Evolutionary conservation across 1,140 invertebrate species (phyloP).

Genomic region (Apocrypta bakeri): DNA sequence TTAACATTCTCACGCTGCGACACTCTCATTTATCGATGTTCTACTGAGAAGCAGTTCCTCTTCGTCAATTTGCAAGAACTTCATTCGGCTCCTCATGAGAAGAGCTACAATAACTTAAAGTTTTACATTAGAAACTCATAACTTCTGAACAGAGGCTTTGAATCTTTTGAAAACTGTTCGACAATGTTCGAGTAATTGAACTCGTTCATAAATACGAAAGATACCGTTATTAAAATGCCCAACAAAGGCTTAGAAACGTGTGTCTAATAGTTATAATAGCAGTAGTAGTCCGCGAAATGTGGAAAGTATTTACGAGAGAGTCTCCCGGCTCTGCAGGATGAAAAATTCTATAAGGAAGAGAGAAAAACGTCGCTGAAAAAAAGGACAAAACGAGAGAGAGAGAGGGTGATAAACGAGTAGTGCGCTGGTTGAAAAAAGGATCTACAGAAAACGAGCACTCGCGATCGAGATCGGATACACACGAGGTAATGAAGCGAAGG

Average conservation of each 20-base stretch:
- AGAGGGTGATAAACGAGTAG: not conserved
- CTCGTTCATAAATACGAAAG: not conserved
- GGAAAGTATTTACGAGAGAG: not conserved
- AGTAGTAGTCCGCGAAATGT: not conserved
- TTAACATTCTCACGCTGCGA: not conserved
- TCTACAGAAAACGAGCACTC: not conserved
- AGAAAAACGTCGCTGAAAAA: not conserved
- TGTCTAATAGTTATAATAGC: too few relatives aligned
- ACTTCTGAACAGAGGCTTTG: not conserved
- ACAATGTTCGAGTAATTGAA: not conserved
- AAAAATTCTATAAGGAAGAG: not conserved
- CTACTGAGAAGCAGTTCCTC: not conserved
- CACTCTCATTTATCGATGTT: not conserved
- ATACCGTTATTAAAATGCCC: too few relatives aligned
- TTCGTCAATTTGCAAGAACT: not conserved
- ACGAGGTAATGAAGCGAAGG: slow-evolving; percentile 13
- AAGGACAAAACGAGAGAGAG: not conserved
- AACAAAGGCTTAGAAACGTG: too few relatives aligned
- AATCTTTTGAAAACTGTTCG: not conserved
- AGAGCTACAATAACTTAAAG: too few relatives aligned
- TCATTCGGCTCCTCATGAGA: not conserved
- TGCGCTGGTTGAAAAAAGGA: not conserved
- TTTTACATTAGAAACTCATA: too few relatives aligned
- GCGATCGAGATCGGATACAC: not conserved
- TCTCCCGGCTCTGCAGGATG: not conserved